Percentiles rank a stretch among this genome's conserved stretches.
Evolutionary conservation across 2,888 invertebrate genomes (phyloP).

Genomic region (Blastobasis lacticolella): DNA sequence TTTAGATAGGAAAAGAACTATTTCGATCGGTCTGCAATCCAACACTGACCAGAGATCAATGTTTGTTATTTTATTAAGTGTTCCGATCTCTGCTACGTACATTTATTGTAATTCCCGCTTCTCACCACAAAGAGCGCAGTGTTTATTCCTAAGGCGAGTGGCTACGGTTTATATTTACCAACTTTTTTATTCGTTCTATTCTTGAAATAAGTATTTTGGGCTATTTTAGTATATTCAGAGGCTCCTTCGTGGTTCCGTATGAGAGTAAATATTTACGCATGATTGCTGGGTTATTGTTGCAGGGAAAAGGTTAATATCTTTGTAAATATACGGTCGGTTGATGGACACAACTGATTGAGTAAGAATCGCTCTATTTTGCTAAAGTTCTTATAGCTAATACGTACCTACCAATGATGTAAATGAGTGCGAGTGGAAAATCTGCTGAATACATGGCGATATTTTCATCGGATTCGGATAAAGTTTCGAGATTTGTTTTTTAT

Average conservation of each 20-base stretch:
- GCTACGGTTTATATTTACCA: conserved; percentile 25
- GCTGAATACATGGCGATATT: no score
- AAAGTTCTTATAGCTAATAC: no score
- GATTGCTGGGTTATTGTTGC: conserved; percentile 47
- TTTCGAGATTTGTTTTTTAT: no score
- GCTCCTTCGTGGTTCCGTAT: conserved; percentile 39
- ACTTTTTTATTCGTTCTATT: conserved; percentile 35
- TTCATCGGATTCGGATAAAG: no score
- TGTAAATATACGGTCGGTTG: conserved; percentile 40
- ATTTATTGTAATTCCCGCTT: conserved; percentile 57
- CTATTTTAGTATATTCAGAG: neutral
- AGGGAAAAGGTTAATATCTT: conserved; percentile 59
- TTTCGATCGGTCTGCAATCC: conserved; percentile 44
- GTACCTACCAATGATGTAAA: no score
- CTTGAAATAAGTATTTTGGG: conserved; percentile 27
- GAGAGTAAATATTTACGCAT: conserved; percentile 58
- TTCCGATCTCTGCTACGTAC: conserved; percentile 43
- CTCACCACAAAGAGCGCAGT: conserved; percentile 50
- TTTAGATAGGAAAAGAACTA: conserved; percentile 51
- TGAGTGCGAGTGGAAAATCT: no score
- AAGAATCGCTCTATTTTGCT: conserved; percentile 24
- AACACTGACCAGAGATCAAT: conserved; percentile 51
- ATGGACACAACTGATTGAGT: conserved; percentile 35
- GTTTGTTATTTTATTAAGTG: conserved; percentile 66
- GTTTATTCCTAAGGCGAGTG: conserved; percentile 45